Evolutionary conservation across 2,888 invertebrate species (phyloP).

Genomic region (Cosmia pyralina): DNA sequence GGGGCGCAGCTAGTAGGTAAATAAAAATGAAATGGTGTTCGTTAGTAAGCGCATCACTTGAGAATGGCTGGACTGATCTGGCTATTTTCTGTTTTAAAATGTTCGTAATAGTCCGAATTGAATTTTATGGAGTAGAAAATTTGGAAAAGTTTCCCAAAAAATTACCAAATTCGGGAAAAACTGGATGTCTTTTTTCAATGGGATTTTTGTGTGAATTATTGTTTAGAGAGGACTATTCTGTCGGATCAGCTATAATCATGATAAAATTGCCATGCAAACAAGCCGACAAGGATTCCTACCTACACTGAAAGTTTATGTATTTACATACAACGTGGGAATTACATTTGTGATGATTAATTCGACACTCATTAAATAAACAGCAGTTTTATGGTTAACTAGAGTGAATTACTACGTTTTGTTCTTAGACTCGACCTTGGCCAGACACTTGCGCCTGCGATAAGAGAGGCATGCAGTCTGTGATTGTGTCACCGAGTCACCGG

Average conservation of each 20-base stretch:
- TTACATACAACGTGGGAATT: conserved; percentile 33
- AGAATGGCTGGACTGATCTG: too few species aligned
- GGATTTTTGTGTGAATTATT: too few species aligned
- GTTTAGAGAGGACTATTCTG: too few species aligned
- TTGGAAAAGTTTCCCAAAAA: too few species aligned
- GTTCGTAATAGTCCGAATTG: too few species aligned
- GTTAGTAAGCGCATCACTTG: too few species aligned
- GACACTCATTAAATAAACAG: conserved; percentile 27
- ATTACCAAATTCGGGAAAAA: too few species aligned
- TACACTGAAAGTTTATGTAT: conserved; percentile 17
- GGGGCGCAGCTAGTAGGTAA: too few species aligned
- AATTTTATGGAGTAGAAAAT: too few species aligned
- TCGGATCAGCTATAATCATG: neutral
- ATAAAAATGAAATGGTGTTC: too few species aligned
- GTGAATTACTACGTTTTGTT: conserved; percentile 50
- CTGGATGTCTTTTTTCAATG: too few species aligned
- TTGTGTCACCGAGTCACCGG: conserved; percentile 71
- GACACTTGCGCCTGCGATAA: conserved; percentile 72
- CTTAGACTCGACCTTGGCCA: conserved; percentile 74
- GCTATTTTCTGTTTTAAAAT: too few species aligned
- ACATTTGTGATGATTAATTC: conserved; percentile 45
- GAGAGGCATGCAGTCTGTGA: conserved; percentile 71
- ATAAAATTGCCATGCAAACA: conserved; percentile 12
- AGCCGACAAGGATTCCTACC: neutral
- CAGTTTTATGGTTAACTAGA: conserved; percentile 30